A percentile compares a stretch with the other conserved stretches of the same genome.
phyloP scores from a whole-genome alignment of 2,888 invertebrate species.

The Eilema caniola region DNA sequence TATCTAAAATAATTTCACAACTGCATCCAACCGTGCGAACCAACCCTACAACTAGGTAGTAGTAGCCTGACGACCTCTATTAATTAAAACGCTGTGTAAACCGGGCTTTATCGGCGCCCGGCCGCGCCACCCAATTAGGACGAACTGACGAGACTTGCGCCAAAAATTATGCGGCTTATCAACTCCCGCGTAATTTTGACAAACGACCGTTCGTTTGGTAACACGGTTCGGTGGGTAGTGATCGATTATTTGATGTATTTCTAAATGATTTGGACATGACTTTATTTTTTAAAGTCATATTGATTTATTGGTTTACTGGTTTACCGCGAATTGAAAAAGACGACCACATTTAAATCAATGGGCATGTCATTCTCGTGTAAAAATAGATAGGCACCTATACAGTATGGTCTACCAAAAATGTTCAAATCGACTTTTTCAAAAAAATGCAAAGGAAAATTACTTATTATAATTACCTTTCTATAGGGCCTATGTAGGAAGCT shows the following conservation, averaged over 20 bases:
- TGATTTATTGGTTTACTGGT: not conserved
- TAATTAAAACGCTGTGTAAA: slow-evolving; percentile 86
- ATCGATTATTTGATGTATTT: slow-evolving; percentile 70
- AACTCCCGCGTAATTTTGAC: slow-evolving; percentile 82
- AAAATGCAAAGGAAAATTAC: not conserved
- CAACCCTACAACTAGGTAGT: slow-evolving; percentile 59
- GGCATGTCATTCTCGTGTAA: too few relatives aligned
- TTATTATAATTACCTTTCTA: not conserved
- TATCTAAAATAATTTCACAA: slow-evolving; percentile 18
- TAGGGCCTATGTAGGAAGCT: not conserved
- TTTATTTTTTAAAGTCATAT: not conserved
- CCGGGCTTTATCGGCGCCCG: slow-evolving; percentile 81
- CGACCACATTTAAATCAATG: not conserved
- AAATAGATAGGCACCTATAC: not conserved
- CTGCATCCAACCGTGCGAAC: slow-evolving; percentile 31
- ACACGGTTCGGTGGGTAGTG: slow-evolving; percentile 67
- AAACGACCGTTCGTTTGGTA: slow-evolving; percentile 75
- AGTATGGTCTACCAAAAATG: not conserved
- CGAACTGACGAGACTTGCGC: slow-evolving; percentile 70
- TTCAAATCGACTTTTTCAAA: not conserved
- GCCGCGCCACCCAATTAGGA: slow-evolving; percentile 81
- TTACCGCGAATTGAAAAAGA: not conserved
- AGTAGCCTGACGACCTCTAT: slow-evolving; percentile 78
- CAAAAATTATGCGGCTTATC: slow-evolving; percentile 86
- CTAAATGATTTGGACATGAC: slow-evolving; percentile 34